Conservation (phyloP, 1,140 invertebrate species). For the Atta texana region DNA sequence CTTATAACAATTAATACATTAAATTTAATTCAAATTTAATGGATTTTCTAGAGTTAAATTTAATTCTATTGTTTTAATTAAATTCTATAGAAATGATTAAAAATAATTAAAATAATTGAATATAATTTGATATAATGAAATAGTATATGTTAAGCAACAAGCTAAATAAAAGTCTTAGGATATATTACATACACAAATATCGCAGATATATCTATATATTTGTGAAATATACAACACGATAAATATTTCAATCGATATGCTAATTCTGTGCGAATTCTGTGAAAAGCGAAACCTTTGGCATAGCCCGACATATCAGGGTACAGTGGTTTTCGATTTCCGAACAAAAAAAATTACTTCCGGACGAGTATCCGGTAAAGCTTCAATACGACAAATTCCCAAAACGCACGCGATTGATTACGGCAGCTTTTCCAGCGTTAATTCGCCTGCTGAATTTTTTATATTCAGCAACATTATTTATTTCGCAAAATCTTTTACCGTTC, state of each 20-base stretch:
- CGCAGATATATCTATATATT: too few relatives aligned
- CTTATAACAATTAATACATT: too few relatives aligned
- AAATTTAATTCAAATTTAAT: too few relatives aligned
- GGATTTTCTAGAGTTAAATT: too few relatives aligned
- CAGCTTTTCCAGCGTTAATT: slow-evolving; percentile 35
- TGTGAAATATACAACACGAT: neutral
- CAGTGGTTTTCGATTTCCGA: neutral
- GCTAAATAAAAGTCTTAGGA: neutral
- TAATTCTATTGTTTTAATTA: too few relatives aligned
- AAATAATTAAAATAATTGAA: too few relatives aligned
- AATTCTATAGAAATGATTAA: too few relatives aligned
- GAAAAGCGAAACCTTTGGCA: neutral
- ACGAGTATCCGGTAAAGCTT: slow-evolving; percentile 9
- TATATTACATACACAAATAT: neutral
- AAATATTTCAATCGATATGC: slow-evolving; percentile 9
- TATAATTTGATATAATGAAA: too few relatives aligned
- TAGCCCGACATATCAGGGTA: neutral
- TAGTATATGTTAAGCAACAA: neutral
- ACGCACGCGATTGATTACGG: slow-evolving; percentile 37
- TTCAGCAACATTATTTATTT: slow-evolving; percentile 48
- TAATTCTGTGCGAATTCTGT: neutral
- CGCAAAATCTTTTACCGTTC: slow-evolving; percentile 10
- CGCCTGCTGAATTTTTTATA: slow-evolving; percentile 38
- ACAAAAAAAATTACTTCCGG: neutral
- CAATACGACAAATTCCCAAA: slow-evolving; percentile 24